A percentile compares a stretch with the other conserved stretches of the same genome.
Conservation (phyloP, 2,797 vertebrate species). For the Gymnopithys bicolor region DNA sequence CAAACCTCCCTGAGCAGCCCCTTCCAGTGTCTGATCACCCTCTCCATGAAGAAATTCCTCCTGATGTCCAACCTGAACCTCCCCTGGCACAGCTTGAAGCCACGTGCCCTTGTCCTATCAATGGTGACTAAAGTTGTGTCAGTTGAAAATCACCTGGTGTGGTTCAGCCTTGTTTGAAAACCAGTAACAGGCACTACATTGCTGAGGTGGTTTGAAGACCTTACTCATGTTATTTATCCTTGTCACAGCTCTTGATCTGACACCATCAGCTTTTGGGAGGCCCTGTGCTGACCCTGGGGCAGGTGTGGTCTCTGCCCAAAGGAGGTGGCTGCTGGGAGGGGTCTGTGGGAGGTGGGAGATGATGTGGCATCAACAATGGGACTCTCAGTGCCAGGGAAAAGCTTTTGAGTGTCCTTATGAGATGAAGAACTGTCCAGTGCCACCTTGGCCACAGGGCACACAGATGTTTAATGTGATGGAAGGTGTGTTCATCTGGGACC, state of each 20-base stretch:
- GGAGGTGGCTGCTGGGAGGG: not conserved
- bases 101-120: not conserved
- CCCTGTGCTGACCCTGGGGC: not conserved
- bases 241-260: not conserved
- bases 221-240: not conserved
- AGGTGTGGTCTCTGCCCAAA: not conserved
- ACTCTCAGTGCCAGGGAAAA: not conserved
- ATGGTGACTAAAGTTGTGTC: not conserved
- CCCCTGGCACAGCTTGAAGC: not conserved
- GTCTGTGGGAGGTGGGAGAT: not conserved
- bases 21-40: too few relatives aligned
- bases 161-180: not conserved
- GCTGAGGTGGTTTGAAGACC: not conserved
- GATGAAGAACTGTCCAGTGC: too few relatives aligned
- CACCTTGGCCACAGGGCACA: not conserved
- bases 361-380: not conserved
- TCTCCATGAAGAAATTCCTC: not conserved
- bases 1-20: too few relatives aligned
- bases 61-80: not conserved
- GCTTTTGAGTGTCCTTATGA: not conserved
- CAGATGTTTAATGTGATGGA: accelerated
- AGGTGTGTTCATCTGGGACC: not conserved
- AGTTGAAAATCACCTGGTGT: not conserved
- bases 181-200: not conserved
- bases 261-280: not conserved